Conservation (phyloP, 2,113 vertebrate species). For the Oncorhynchus mykiss region DNA sequence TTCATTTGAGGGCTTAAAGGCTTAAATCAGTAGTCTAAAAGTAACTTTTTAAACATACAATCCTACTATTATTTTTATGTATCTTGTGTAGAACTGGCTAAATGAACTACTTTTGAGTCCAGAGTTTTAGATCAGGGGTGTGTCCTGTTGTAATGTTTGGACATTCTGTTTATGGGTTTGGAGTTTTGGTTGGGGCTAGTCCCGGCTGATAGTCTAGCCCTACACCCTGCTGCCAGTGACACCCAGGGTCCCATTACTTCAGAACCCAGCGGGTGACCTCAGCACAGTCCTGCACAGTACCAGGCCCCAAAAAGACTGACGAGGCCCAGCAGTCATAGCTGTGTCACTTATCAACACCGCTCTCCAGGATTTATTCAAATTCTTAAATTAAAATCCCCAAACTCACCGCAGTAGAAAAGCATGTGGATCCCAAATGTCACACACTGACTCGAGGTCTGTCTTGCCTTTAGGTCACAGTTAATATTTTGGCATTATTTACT, state of each 20-base stretch:
- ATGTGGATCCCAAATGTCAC: constrained; percentile 4
- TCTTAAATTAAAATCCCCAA: constrained; percentile 10
- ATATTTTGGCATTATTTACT: constrained; percentile 6
- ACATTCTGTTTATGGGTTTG: neutral
- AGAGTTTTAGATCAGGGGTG: neutral
- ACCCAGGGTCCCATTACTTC: constrained; percentile 9
- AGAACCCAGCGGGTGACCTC: constrained; percentile 14
- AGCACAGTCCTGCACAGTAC: neutral
- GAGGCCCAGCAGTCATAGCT: constrained; percentile 11
- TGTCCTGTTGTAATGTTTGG: neutral
- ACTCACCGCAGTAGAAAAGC: neutral
- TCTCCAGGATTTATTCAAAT: constrained; percentile 27
- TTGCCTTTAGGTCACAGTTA: constrained; percentile 35
- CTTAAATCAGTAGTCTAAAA: neutral
- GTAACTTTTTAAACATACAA: neutral
- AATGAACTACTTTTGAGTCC: neutral
- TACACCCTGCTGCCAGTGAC: constrained; percentile 17
- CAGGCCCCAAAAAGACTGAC: constrained; percentile 13
- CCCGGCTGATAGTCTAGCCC: neutral
- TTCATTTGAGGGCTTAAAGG: neutral
- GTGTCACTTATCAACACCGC: constrained; percentile 13
- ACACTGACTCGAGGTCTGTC: neutral
- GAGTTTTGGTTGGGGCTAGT: neutral
- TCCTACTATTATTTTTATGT: neutral
- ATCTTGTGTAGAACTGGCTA: neutral